Conservation (phyloP, 2,888 invertebrate species). For the Neoitamus cyanurus region DNA sequence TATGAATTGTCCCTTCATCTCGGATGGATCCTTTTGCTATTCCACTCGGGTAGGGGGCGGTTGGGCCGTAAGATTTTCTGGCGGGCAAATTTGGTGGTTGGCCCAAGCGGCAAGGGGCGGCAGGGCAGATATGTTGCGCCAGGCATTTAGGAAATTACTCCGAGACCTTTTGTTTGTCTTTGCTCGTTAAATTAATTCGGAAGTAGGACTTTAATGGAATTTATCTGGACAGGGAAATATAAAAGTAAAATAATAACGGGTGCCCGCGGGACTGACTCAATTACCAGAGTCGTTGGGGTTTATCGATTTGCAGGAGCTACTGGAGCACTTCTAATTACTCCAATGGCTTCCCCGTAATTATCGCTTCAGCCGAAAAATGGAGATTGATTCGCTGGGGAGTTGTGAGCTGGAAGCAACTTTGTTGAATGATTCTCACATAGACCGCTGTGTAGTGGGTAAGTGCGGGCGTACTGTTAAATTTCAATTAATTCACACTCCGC, state of each 20-base stretch:
- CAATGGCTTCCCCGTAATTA: background rate
- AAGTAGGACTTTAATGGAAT: constrained; percentile 44
- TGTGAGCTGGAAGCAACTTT: background rate
- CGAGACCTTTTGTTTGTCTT: constrained; percentile 39
- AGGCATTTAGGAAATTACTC: constrained; percentile 45
- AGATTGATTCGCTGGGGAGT: background rate
- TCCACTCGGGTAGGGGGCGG: constrained; percentile 2
- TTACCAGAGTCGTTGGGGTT: constrained; percentile 3
- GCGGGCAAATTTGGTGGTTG: background rate
- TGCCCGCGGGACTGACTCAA: constrained; percentile 29
- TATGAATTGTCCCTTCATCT: constrained; percentile 40
- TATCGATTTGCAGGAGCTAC: background rate
- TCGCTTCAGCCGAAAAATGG: background rate
- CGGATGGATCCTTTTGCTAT: constrained; percentile 28
- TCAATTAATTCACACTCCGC: background rate
- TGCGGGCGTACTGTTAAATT: background rate
- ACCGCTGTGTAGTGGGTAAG: background rate
- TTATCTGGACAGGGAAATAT: constrained; percentile 3
- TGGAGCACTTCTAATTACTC: background rate
- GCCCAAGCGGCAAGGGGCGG: background rate
- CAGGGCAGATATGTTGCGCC: constrained; percentile 37
- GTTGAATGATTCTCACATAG: background rate
- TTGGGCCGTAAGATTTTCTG: constrained; percentile 9
- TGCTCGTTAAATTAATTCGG: constrained; percentile 45
- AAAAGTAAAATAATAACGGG: background rate